Evolutionary conservation across 1,140 invertebrate genomes (phyloP).

Genomic region (Neodiprion lecontei): DNA sequence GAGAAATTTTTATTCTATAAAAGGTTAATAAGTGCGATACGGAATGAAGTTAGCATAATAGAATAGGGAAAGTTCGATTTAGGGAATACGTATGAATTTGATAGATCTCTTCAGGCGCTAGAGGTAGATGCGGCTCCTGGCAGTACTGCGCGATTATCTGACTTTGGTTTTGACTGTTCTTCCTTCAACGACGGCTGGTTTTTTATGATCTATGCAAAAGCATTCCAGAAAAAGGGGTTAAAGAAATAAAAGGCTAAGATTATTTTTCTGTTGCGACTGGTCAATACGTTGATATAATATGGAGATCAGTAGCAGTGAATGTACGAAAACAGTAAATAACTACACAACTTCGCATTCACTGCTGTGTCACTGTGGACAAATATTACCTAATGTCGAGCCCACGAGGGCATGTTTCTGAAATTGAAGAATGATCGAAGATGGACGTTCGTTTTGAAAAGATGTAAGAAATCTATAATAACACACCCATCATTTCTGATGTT

Average conservation of each 20-base stretch:
- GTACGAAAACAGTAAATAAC: background rate
- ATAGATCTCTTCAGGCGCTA: slow-evolving; percentile 9
- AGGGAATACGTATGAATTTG: background rate
- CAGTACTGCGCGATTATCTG: slow-evolving; percentile 30
- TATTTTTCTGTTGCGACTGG: background rate
- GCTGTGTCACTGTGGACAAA: background rate
- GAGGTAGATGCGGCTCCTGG: slow-evolving; percentile 31
- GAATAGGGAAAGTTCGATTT: background rate
- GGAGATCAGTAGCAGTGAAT: background rate
- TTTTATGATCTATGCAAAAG: slow-evolving; percentile 40
- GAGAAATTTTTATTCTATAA: background rate
- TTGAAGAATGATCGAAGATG: too few relatives aligned
- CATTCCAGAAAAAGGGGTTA: slow-evolving; percentile 25
- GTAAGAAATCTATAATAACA: background rate
- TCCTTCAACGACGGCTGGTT: slow-evolving; percentile 33
- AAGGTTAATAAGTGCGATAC: background rate
- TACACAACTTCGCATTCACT: background rate
- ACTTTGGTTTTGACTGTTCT: slow-evolving; percentile 35
- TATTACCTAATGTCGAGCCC: background rate
- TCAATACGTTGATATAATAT: background rate
- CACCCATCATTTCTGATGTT: background rate
- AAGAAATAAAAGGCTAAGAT: slow-evolving; percentile 9
- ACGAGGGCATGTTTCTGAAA: background rate
- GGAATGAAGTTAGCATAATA: background rate
- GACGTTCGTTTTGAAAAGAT: background rate